Evolutionary conservation across 2,113 vertebrate genomes (phyloP).

Genomic region (Callionymus lyra): DNA sequence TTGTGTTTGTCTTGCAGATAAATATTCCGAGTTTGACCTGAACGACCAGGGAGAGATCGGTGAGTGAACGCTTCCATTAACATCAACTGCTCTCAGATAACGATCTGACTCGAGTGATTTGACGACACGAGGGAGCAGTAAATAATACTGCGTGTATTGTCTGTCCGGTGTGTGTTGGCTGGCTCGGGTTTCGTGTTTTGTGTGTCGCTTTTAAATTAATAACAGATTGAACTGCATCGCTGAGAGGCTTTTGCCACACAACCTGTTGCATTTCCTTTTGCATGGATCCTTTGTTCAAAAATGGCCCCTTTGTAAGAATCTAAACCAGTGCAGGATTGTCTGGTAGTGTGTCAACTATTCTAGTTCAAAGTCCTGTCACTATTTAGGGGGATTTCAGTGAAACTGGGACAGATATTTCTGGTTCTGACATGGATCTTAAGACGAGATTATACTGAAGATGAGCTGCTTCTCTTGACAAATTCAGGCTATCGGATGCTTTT

Average conservation of each 20-base stretch:
- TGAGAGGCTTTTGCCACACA: background rate
- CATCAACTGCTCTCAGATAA: slow-evolving; percentile 13
- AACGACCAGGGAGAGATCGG: slow-evolving; percentile 95
- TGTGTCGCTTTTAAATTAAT: slow-evolving; percentile 27
- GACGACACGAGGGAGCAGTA: slow-evolving; percentile 29
- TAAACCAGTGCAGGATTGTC: no score
- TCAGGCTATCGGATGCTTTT: no score
- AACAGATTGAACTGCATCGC: background rate
- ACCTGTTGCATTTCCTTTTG: slow-evolving; percentile 10
- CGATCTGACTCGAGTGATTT: slow-evolving; percentile 10
- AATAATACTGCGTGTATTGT: slow-evolving; percentile 40
- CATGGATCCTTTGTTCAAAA: no score
- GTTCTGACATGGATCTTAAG: no score
- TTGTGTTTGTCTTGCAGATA: slow-evolving; percentile 75
- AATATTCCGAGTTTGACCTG: slow-evolving; percentile 95
- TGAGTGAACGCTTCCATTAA: slow-evolving; percentile 61
- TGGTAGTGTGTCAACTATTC: no score
- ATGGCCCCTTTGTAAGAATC: no score
- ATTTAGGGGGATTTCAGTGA: no score
- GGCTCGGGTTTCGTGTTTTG: slow-evolving; percentile 26
- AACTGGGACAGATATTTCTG: slow-evolving; percentile 1
- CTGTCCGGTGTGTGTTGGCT: slow-evolving; percentile 8
- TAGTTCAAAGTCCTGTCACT: no score
- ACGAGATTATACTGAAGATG: no score
- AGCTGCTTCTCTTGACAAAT: no score